Evolutionary conservation across 2,888 invertebrate species (phyloP).

Genomic region (Drosophila pseudotalamancana): DNA sequence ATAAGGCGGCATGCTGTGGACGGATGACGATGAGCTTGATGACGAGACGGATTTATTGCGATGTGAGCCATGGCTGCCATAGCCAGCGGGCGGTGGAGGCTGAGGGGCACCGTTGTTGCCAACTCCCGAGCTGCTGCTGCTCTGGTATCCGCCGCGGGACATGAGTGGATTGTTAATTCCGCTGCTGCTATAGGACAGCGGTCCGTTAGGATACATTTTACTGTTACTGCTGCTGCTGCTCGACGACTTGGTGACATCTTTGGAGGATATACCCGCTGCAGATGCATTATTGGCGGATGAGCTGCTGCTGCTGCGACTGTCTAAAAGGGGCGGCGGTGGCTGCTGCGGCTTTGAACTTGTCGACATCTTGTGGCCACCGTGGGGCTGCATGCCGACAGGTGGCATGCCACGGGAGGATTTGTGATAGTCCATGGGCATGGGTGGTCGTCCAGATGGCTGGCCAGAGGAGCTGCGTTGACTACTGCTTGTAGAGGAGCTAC

Average conservation of each 20-base stretch:
- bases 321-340: constrained; percentile 37
- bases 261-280: constrained; percentile 47
- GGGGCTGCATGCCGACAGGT: constrained; percentile 58
- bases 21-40: constrained; percentile 74
- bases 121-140: constrained; percentile 31
- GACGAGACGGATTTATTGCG: constrained; percentile 69
- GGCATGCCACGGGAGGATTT: constrained; percentile 79
- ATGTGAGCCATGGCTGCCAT: constrained; percentile 54
- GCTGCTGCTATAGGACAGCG: constrained; percentile 49
- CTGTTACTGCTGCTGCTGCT: constrained; percentile 46
- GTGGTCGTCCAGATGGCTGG: constrained; percentile 56
- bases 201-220: constrained; percentile 71
- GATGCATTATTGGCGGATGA: constrained; percentile 55
- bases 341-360: constrained; percentile 66
- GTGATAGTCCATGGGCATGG: constrained; percentile 80
- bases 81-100: constrained; percentile 32
- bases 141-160: constrained; percentile 56
- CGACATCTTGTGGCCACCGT: constrained; percentile 70
- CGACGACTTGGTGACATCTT: constrained; percentile 53
- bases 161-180: constrained; percentile 50
- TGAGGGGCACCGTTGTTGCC: constrained; percentile 57
- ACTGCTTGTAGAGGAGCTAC: constrained; percentile 42
- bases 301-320: constrained; percentile 34
- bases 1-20: constrained; percentile 63
- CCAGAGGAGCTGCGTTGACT: constrained; percentile 49